Percentiles rank a stretch among this genome's conserved stretches.
Conservation (phyloP, 2,888 invertebrate species). For the Lochmaea capreae region DNA sequence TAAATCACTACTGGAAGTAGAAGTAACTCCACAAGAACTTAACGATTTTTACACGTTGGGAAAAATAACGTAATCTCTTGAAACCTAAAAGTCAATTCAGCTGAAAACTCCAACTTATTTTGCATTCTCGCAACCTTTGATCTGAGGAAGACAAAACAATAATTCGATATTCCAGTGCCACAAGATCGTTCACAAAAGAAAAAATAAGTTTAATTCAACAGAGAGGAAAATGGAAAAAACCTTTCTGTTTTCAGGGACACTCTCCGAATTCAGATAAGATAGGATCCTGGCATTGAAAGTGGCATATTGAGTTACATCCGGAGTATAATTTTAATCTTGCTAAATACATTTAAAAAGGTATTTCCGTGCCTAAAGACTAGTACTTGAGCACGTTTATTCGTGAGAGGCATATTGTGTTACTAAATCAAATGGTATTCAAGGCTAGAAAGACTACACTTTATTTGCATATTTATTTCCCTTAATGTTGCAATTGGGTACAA, state of each 20-base stretch:
- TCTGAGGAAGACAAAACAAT: conserved; percentile 7
- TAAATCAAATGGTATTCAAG: conserved; percentile 41
- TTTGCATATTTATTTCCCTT: conserved; percentile 34
- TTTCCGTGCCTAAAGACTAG: conserved; percentile 56
- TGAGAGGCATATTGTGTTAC: conserved; percentile 53
- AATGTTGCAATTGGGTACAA: conserved; percentile 15
- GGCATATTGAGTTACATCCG: conserved; percentile 45
- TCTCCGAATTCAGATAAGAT: conserved; percentile 36
- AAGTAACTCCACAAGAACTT: too few species aligned
- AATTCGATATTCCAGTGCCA: conserved; percentile 14
- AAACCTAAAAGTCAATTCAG: neutral
- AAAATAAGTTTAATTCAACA: conserved; percentile 28
- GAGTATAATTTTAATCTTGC: conserved; percentile 52
- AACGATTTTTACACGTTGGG: too few species aligned
- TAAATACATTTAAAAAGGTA: conserved; percentile 53
- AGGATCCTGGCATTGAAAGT: conserved; percentile 35
- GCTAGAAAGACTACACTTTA: conserved; percentile 24
- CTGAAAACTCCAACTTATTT: neutral
- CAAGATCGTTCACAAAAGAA: neutral
- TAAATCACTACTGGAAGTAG: too few species aligned
- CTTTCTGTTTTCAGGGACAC: conserved; percentile 25
- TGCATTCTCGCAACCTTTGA: conserved; percentile 1
- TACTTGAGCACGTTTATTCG: conserved; percentile 56
- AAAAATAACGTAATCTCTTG: neutral
- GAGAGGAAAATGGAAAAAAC: conserved; percentile 13